Base-by-base conservation (phyloP, 2,888 invertebrate genomes). In the Sphecodes monilicornis region DNA sequence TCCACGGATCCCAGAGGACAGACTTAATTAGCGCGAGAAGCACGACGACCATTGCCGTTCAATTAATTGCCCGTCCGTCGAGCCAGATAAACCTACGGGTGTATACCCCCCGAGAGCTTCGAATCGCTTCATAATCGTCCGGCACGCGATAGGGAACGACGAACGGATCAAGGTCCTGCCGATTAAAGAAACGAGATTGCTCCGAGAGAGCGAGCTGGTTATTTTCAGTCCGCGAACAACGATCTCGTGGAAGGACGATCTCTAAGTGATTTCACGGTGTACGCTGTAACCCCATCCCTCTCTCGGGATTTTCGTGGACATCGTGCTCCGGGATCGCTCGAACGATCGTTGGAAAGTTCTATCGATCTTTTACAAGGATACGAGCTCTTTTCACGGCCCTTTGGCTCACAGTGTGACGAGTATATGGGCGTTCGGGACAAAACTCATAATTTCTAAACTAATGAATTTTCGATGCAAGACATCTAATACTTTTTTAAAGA, bases 51-150 rank as follows among this genome's bases (percentile, higher is more conserved):
- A 90, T 88, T 86, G 89, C 89, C 86, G 86, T 89, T 85, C 84
- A 81, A 90, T 90, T 88, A 90, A 90, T 90, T 88, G 88, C 68
- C 85, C 82, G 89, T 73, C 80, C 78, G 39, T 69, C 64, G 66
- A 76, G 80, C 57, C 84, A 87, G 90, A 90, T 90, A 90, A 88
- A 71, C 78, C 70, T 60, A 78, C 75, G 85, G 80, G 78, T 70
- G 60, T 85, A 54, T 76, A 78, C 79, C 80, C 77, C 75, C 77
- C 50, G 46, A 79, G 82, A 68, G 70, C 78, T 72, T 68, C 29
- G 76, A 80, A 84, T 82, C 81, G 80, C 82, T 78, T 78, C 76
- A 57, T 80, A 80, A 86, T 80, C 90, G 90, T 71, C 70, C 78
- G 76, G 57, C 78, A 82, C 76, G 81, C 86, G 88, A 89, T 78